These are phyloP conservation scores for Opisthocomus hoazin DNA, from an alignment of 2,113 vertebrate species.

Conservation along the genomic window DNA sequence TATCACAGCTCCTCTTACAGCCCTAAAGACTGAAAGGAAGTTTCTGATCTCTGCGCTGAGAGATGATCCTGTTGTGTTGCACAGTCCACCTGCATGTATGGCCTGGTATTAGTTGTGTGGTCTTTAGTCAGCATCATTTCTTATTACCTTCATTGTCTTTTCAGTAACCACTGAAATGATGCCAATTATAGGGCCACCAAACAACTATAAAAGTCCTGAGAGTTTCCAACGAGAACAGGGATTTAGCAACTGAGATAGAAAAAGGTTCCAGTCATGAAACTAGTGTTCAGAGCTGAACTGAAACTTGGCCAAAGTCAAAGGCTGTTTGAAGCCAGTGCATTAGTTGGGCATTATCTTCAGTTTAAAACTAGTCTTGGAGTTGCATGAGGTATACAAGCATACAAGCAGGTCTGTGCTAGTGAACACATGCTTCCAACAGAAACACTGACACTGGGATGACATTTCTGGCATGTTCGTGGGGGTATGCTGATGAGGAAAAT, in stretches of 20 bases:
- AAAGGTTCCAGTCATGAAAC: not conserved
- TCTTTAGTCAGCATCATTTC: not conserved
- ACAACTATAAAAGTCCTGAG: not conserved
- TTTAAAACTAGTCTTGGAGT: not conserved
- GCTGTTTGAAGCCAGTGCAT: not conserved
- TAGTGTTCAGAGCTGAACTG: not conserved
- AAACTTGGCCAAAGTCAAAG: not conserved
- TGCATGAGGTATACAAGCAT: not conserved
- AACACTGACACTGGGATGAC: not conserved
- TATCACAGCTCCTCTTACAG: not conserved
- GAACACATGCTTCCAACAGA: not conserved
- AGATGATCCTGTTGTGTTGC: not conserved
- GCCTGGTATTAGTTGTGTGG: not conserved
- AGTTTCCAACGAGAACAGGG: not conserved
- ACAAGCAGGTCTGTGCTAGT: not conserved
- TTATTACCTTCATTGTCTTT: not conserved
- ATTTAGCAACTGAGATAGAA: not conserved
- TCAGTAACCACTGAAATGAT: not conserved
- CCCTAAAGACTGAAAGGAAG: not conserved
- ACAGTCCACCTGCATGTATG: not conserved
- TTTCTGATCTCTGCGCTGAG: not conserved
- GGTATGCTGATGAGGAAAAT: not conserved
- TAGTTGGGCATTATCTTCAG: not conserved
- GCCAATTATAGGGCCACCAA: not conserved
- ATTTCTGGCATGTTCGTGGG: not conserved